Evolutionary conservation across 2,113 vertebrate species (phyloP).

Genomic region (Ascaphus truei): DNA sequence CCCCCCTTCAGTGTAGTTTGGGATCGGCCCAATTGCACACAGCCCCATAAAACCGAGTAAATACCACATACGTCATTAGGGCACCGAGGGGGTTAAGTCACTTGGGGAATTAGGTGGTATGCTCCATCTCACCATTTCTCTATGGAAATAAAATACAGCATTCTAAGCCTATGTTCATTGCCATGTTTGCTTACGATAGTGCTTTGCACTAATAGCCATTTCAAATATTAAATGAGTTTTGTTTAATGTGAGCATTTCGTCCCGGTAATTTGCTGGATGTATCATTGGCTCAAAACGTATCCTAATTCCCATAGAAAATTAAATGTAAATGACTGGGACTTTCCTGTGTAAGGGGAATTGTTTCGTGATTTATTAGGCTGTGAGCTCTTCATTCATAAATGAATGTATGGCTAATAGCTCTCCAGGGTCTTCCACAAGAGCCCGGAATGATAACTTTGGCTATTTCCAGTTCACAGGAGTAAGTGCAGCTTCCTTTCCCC

Average conservation of each 20-base stretch:
- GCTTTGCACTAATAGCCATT: background rate
- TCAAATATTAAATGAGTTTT: background rate
- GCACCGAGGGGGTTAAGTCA: too few species aligned
- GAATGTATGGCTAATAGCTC: slow-evolving; percentile 1
- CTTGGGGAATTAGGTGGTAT: too few species aligned
- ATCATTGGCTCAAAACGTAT: background rate
- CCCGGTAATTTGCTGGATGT: background rate
- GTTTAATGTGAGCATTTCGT: background rate
- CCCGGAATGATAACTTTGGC: background rate
- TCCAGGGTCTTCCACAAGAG: background rate
- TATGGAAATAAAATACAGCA: too few species aligned
- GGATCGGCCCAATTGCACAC: too few species aligned
- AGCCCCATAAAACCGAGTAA: too few species aligned
- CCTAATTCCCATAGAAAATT: background rate
- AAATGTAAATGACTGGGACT: slow-evolving; percentile 24
- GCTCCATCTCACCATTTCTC: too few species aligned
- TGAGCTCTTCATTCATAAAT: slow-evolving; percentile 10
- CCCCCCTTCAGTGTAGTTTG: too few species aligned
- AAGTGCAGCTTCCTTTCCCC: background rate
- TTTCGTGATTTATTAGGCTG: slow-evolving; percentile 16
- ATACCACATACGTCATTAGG: too few species aligned
- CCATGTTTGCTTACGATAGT: too few species aligned
- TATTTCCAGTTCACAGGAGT: slow-evolving; percentile 18
- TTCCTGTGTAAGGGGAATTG: background rate
- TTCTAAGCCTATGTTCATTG: too few species aligned